Evolutionary conservation across 2,113 vertebrate species (phyloP).

Genomic region (Megaceryle torquata): DNA sequence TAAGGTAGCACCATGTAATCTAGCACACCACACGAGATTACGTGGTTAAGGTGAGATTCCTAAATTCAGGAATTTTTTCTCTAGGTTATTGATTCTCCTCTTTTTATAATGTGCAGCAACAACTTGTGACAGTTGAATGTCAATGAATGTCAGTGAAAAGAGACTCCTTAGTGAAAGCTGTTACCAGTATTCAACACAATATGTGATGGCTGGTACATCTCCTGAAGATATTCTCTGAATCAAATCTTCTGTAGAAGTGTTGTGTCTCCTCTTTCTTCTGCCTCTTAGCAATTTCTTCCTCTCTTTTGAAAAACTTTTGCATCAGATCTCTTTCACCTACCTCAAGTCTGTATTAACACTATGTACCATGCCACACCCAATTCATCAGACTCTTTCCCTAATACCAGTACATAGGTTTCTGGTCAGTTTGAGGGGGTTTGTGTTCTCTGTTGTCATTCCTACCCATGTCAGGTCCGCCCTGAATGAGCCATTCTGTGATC

Average conservation of each 20-base stretch:
- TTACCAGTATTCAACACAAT: neutral
- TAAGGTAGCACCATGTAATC: no score
- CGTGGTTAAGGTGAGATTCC: neutral
- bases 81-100: neutral
- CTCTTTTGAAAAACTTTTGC: neutral
- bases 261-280: neutral
- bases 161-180: neutral
- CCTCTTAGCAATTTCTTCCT: neutral
- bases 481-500: neutral
- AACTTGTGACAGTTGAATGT: neutral
- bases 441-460: neutral
- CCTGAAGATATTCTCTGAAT: neutral
- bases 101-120: neutral
- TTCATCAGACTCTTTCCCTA: neutral
- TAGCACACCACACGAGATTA: no score
- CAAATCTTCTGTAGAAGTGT: neutral
- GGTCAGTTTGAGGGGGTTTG: rapidly evolving
- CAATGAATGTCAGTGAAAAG: neutral
- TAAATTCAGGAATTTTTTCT: neutral
- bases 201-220: neutral
- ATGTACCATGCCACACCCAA: neutral
- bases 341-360: neutral
- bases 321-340: neutral
- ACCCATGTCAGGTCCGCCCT: neutral
- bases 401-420: neutral